A percentile compares a stretch with the other conserved stretches of the same genome.
Evolutionary conservation across 1,140 invertebrate genomes (phyloP).

Genomic region (Dreissena polymorpha): DNA sequence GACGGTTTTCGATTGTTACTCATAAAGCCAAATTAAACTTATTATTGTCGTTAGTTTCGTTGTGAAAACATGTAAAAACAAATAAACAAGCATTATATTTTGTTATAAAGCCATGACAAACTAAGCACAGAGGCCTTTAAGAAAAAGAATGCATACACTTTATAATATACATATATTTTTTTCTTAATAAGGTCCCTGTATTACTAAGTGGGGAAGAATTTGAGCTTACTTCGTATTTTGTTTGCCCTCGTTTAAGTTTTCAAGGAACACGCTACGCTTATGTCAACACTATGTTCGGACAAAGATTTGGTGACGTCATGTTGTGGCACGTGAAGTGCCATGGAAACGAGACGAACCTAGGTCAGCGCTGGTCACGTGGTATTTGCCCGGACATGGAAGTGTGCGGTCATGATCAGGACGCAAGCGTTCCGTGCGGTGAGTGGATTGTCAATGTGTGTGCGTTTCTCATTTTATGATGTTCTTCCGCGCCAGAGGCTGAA

Average conservation of each 20-base stretch:
- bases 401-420: slow-evolving; percentile 38
- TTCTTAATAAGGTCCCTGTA: neutral
- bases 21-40: too few relatives aligned
- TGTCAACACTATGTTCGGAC: slow-evolving; percentile 15
- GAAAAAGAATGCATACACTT: neutral
- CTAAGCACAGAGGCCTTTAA: neutral
- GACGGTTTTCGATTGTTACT: too few relatives aligned
- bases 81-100: too few relatives aligned
- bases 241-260: slow-evolving; percentile 12
- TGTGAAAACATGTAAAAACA: too few relatives aligned
- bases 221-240: neutral
- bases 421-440: too few relatives aligned
- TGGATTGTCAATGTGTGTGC: too few relatives aligned
- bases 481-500: too few relatives aligned
- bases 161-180: neutral
- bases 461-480: too few relatives aligned
- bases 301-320: slow-evolving; percentile 13
- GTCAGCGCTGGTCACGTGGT: slow-evolving; percentile 12
- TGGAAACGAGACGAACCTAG: slow-evolving; percentile 34
- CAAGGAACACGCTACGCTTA: neutral
- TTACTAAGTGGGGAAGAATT: neutral
- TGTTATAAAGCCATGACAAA: neutral
- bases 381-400: slow-evolving; percentile 11
- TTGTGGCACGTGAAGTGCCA: slow-evolving; percentile 17
- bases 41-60: too few relatives aligned